Base-by-base conservation (phyloP, 2,888 invertebrate species). In the Drosophila percnosoma region DNA sequence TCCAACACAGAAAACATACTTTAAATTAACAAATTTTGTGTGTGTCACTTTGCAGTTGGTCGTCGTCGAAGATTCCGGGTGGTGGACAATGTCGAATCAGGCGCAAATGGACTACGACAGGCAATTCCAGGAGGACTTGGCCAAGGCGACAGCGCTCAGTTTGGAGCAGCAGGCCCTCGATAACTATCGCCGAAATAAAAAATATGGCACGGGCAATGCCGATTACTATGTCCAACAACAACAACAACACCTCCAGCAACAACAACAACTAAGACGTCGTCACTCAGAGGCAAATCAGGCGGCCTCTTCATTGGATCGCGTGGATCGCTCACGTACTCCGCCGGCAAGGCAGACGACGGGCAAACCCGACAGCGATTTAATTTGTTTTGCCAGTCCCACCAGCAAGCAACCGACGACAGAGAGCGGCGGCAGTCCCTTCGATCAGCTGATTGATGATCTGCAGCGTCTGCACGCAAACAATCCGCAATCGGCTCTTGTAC, bases 111-210 rank as follows among this genome's bases (percentile, higher is more conserved):
- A 97, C 91, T 96, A 96, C 94, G 97, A 97, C 90, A 95, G 95
- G 89, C 96, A 97, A 93, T 97, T 96, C 91, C 95, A 97, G 94
- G 96, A 97, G 76, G 97, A 98, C 91, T 93, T 98, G 92, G 97
- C 98, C 93, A 96, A 96, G 92, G 98, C 98, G 2, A 97, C 97
- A 92, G 97, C 97, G 60, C 94, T 98, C 55, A 98, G 97, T 93
- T 94, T 98, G 91, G 97, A 98, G 94, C 97, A 96, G 90, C 94
- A 97, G 81, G 97, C 97, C 48, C 93, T 97, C 80, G 97, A 97
- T 91, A 96, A 97, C 91, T 97, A 96, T 92, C 94, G 95, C 83
- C 95, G 96, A 76, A 95, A 89, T 68, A 83, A 92, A 68, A 90
- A 92, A 73, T 89, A 91, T 75, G 83, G 95, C 93, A 73, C 94